Evolutionary conservation across 2,888 invertebrate genomes (phyloP).

Genomic region (Plagodis pulveraria): DNA sequence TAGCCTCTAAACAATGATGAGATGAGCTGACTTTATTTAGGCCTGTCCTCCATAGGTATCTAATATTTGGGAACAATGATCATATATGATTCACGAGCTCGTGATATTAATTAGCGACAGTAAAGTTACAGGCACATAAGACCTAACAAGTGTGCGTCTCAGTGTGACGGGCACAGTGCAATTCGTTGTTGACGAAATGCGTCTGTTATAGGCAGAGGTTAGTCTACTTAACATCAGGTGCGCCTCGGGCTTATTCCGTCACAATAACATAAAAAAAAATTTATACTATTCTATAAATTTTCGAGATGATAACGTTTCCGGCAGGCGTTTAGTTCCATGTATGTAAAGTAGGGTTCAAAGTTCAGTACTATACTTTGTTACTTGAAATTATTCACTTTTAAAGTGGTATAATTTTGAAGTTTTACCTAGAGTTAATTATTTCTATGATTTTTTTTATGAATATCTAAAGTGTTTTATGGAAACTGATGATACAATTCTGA

Average conservation of each 20-base stretch:
- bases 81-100: conserved; percentile 31
- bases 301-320: conserved; percentile 24
- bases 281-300: conserved; percentile 29
- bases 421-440: conserved; percentile 17
- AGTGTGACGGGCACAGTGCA: too few species aligned
- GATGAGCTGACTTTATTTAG: conserved; percentile 54
- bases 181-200: too few species aligned
- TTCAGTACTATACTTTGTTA: conserved; percentile 22
- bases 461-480: too few species aligned
- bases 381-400: conserved; percentile 28
- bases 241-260: too few species aligned
- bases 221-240: too few species aligned
- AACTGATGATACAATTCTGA: not conserved
- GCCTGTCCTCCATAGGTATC: conserved; percentile 61
- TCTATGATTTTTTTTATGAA: too few species aligned
- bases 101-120: too few species aligned
- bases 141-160: too few species aligned
- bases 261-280: too few species aligned
- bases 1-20: conserved; percentile 71
- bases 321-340: conserved; percentile 22
- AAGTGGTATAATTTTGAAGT: conserved; percentile 15
- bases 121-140: too few species aligned
- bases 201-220: too few species aligned
- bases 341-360: conserved; percentile 30
- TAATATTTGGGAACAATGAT: conserved; percentile 5